Evolutionary conservation across 2,113 vertebrate species (phyloP), one percentile per base, ranked within the genome.

Genomic region (Urocolius indicus): DNA sequence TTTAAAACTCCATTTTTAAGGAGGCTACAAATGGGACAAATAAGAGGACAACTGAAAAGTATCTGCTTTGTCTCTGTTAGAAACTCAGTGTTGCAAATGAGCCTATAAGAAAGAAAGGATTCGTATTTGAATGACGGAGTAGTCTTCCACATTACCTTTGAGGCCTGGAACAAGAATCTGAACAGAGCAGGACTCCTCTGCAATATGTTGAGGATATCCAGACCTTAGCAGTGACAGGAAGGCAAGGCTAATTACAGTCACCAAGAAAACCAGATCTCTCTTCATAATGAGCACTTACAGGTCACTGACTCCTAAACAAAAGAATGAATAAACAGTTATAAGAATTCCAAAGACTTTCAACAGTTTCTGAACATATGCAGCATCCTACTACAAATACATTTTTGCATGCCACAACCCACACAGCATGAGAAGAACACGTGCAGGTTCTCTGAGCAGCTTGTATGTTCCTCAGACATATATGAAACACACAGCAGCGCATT

Each of bases 141-240:
- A 48, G 66, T 57, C 4, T 45, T 46, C 57, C 72, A 93, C 80
- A 43, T 96, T 99, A 98, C 99, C 99, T 99, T 99, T 99, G 91
- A 99, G 99, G 96, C 99, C 99, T 3, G 99, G 99, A 86, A 99
- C 98, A 32, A 99, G 99, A 94, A 99, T 99, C 95, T 99, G 99
- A 96, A 99, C 98, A 20, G 99, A 99, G 97, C 99, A 99, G 91
- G 99, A 96, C 15, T 99, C 99, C 9, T 99, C 99, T 78, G 98
- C 87, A 51, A 98, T 96, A 58, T 98, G 98, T 96, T 99, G 99
- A 97, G 98, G 97, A 93, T 96, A 72, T 58, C 97, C 98, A 89
- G 97, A 97, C 65, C 96, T 96, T 59, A 97, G 96, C 93, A 98
- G 95, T 46, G 96, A 97, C 96, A 99, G 97, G 97, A 98, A 97